These are phyloP conservation scores for Sitta europaea DNA, from an alignment of 2,113 vertebrate species.

Conservation along the genomic window DNA sequence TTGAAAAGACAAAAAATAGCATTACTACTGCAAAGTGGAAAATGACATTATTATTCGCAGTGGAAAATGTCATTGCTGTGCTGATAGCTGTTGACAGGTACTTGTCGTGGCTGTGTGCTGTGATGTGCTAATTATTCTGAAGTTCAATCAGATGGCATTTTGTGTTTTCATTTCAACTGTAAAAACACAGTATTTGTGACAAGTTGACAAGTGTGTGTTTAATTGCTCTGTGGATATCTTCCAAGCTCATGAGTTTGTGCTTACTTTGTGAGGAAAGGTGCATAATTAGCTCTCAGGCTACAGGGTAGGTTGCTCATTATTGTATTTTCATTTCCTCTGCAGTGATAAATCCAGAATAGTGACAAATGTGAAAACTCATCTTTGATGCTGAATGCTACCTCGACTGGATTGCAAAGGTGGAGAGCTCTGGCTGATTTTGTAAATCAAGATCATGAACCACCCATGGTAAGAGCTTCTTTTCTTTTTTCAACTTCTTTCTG, in stretches of 20 bases:
- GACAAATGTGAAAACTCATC: neutral
- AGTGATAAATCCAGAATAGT: neutral
- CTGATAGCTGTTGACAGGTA: conserved; percentile 57
- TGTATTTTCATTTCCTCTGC: neutral
- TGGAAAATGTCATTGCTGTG: conserved; percentile 25
- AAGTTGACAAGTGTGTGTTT: conserved; percentile 24
- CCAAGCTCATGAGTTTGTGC: neutral
- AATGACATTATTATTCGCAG: neutral
- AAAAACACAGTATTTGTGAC: conserved; percentile 23
- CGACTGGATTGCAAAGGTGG: neutral
- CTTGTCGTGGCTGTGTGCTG: neutral
- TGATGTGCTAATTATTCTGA: conserved; percentile 64
- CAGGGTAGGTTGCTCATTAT: neutral
- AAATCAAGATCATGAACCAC: neutral
- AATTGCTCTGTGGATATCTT: conserved; percentile 15
- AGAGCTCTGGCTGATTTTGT: neutral
- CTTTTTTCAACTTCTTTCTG: neutral
- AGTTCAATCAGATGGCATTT: conserved; percentile 53
- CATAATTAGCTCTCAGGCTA: neutral
- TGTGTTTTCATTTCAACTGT: conserved; percentile 48
- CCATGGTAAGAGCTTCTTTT: neutral
- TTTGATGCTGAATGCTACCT: neutral
- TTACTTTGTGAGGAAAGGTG: neutral
- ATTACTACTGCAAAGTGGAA: neutral
- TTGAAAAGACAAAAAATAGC: neutral